Base-by-base conservation (phyloP, 2,888 invertebrate genomes). In the Venusia cambrica region DNA sequence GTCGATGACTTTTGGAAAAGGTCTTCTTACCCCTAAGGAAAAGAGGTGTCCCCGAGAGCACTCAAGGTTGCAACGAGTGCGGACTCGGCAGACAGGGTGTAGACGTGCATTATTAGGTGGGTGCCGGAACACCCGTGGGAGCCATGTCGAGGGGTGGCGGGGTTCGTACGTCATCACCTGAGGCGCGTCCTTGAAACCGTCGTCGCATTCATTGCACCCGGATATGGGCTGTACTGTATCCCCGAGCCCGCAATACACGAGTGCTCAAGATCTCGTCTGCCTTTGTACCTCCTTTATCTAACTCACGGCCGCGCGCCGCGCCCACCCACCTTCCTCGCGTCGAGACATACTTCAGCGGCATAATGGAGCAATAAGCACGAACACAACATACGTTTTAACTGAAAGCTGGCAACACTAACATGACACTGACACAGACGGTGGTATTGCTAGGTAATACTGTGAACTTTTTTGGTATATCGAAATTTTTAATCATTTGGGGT, bases 91-190 rank as follows among this genome's bases (percentile, higher is more conserved):
- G 87, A 87, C 87, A 74, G 76, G 68, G 81, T 76, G 84, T 79
- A 87, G 87, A 87, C 87, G 81, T 87, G 87, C 87, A 87, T 87
- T 87, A 87, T 87, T 85, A 87, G 87, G 87, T 81, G 85, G 85
- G 85, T 81, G 83, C 79, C 77, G 81, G 75, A 79, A 79, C 79
- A 77, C 78, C 79, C 77, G 70, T 73, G 75, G 77, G 75, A 69
- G 73, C 57, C 53, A 57, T 59, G 66, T 57, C 53, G 65, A n/a
- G 62, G 71, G 67, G 70, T 50, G 66, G 73, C 64, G 77, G 77
- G 76, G 74, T 72, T 70, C 76, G 81, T 83, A 84, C 85, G 85
- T 85, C 85, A 85, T 81, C 85, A 85, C 85, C 85, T 85, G 84
- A 80, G 83, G 84, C 80, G 84, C 79, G 85, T 73, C 87, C 87